Base-by-base conservation (phyloP, 2,113 vertebrate genomes). In the Trichomycterus rosablanca region DNA sequence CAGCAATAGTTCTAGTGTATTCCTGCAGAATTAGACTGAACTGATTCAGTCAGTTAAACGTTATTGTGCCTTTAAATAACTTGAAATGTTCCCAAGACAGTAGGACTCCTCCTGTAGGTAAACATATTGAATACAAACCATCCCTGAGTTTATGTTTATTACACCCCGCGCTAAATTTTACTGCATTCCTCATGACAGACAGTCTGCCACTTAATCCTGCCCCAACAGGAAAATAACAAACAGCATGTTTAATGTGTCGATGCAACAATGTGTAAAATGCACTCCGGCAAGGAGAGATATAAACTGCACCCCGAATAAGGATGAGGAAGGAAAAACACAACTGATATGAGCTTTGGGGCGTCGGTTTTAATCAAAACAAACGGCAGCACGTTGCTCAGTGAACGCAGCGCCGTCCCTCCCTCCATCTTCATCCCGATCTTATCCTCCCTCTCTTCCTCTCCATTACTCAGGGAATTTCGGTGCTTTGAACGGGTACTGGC, bases 311-410 rank as follows among this genome's bases (percentile, higher is more conserved):
- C 28, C 26, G 18, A 9, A 18, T 42, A 63, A 42, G 20, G 60
- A n/a, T 22, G 40, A 39, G 32, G 62, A 37, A 20, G 40, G 30
- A 23, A 26, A 12, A 48, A 48, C 52, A 15, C 6, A 57, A 49
- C 43, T 19, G 22, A 37, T 49, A 45, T 39, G 53, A 57, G 62
- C 62, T 64, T 35, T 55, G 51, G 49, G 53, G 32, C 22, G 22
- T 65, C 40, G 5, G 49, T 37, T 37, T 39, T 61, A 59, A 67
- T 45, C 49, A 61, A 59, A 67, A 48, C 40, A 67, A 54, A 54
- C 30, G 66, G 20, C 30, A 22, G 22, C 39, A 22, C 32, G 39
- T 35, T 54, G 51, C 37, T 22, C 40, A 14, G 2, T 10, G 35
- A 39, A 15, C 50, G 32, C 23, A 42, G 8, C 43, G 35, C 22